Evolutionary conservation across 1,140 invertebrate species (phyloP).

Genomic region (Drosophila arizonae): DNA sequence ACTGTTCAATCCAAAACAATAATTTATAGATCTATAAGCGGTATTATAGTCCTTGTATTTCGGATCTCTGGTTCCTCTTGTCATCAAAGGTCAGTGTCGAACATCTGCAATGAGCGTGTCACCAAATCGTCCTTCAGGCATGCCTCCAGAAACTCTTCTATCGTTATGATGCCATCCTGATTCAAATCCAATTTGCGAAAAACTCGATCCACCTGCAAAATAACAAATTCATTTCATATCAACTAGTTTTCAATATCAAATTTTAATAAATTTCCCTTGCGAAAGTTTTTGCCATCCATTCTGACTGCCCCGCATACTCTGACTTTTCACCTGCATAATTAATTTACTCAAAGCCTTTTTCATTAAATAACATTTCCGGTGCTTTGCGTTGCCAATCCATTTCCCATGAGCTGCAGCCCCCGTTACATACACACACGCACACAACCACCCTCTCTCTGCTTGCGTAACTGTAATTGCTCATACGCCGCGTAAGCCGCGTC

Average conservation of each 20-base stretch:
- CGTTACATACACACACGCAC: background rate
- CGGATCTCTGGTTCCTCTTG: conserved; percentile 62
- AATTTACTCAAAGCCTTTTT: conserved; percentile 32
- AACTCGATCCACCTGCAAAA: conserved; percentile 89
- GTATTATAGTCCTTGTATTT: conserved; percentile 75
- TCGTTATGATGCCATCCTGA: conserved; percentile 96
- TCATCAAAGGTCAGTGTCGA: conserved; percentile 86
- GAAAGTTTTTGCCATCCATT: background rate
- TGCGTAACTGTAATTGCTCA: conserved; percentile 74
- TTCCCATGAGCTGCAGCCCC: conserved; percentile 38
- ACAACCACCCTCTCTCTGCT: conserved; percentile 9
- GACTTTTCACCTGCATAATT: background rate
- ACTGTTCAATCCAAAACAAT: background rate
- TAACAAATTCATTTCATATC: background rate
- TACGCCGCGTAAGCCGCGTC: conserved; percentile 55
- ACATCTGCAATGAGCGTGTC: conserved; percentile 91
- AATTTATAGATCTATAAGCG: conserved; percentile 79
- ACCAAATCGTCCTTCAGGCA: conserved; percentile 95
- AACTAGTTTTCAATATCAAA: background rate
- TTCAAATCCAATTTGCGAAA: conserved; percentile 96
- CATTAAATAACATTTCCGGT: conserved; percentile 70
- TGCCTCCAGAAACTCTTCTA: conserved; percentile 98
- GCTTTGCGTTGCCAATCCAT: conserved; percentile 40
- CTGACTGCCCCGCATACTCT: background rate
- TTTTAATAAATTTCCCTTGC: conserved; percentile 8